Evolutionary conservation across 1,140 invertebrate genomes (phyloP).

Genomic region (Drosophila elegans): DNA sequence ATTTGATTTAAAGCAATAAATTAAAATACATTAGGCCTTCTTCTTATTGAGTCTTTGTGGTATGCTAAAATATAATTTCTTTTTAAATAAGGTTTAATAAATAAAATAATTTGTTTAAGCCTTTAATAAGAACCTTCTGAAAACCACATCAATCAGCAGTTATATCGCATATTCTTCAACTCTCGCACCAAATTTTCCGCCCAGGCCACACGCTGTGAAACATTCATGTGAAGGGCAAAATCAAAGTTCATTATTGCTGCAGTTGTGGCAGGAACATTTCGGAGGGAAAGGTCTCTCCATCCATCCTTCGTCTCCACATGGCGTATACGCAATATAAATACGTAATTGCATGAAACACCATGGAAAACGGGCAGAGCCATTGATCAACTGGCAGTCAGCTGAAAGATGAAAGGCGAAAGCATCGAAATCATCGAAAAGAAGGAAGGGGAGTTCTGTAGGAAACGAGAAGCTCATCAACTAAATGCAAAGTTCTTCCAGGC

Average conservation of each 20-base stretch:
- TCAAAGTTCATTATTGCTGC: slow-evolving; percentile 71
- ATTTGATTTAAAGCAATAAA: no score
- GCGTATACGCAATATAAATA: slow-evolving; percentile 70
- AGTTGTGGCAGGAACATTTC: slow-evolving; percentile 55
- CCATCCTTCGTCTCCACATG: slow-evolving; percentile 37
- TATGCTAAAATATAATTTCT: no score
- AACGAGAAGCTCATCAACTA: slow-evolving; percentile 70
- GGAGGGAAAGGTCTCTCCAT: slow-evolving; percentile 4
- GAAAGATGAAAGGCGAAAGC: slow-evolving; percentile 47
- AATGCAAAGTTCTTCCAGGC: slow-evolving; percentile 66
- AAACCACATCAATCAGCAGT: slow-evolving; percentile 15
- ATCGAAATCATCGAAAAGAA: slow-evolving; percentile 31
- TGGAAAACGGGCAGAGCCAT: slow-evolving; percentile 44
- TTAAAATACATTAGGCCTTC: no score
- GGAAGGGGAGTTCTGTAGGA: slow-evolving; percentile 31
- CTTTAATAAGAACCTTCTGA: neutral
- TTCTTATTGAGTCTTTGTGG: no score
- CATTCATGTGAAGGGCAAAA: slow-evolving; percentile 27
- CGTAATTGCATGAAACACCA: slow-evolving; percentile 62
- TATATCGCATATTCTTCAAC: slow-evolving; percentile 15
- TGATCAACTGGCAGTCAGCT: slow-evolving; percentile 63
- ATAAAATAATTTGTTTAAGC: neutral
- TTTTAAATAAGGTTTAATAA: no score
- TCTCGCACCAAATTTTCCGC: neutral
- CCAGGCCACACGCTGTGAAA: slow-evolving; percentile 2